A percentile compares a stretch with the other conserved stretches of the same genome.
Conservation (phyloP, 2,888 invertebrate species). For the Cosmia pyralina region DNA sequence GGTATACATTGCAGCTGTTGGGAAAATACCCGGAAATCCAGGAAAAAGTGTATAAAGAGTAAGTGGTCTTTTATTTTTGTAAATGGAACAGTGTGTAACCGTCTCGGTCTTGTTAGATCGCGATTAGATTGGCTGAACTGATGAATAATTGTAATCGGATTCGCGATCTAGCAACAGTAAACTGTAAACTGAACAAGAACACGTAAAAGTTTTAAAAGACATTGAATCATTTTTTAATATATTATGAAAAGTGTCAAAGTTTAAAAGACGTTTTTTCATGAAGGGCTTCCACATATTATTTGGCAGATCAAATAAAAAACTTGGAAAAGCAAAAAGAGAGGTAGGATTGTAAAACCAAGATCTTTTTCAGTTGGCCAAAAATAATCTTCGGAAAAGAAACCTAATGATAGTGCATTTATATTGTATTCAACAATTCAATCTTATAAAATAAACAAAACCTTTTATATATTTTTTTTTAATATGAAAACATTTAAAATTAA, state of each 20-base stretch:
- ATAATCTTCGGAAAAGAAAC: too few species aligned
- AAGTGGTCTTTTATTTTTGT: constrained; percentile 64
- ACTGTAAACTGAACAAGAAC: background rate
- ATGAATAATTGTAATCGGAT: background rate
- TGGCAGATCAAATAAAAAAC: too few species aligned
- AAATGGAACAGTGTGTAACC: background rate
- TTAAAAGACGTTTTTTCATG: background rate
- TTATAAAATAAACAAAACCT: too few species aligned
- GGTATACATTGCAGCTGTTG: constrained; percentile 83
- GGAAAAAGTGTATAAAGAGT: constrained; percentile 85
- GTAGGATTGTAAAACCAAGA: too few species aligned
- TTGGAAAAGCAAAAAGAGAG: too few species aligned
- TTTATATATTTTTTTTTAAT: too few species aligned
- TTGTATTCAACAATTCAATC: too few species aligned
- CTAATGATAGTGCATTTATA: too few species aligned
- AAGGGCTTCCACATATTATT: too few species aligned
- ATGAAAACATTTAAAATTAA: too few species aligned
- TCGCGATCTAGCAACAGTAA: background rate
- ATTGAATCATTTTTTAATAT: background rate
- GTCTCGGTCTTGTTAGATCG: background rate
- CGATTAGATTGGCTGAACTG: too few species aligned
- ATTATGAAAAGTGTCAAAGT: background rate
- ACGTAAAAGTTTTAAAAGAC: background rate
- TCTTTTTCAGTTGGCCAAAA: too few species aligned
- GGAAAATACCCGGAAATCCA: constrained; percentile 86